Percentiles rank a stretch among this genome's conserved stretches.
These are phyloP conservation scores for Temnothorax ravouxi DNA, from an alignment of 2,888 invertebrate species.

Conservation along the genomic window DNA sequence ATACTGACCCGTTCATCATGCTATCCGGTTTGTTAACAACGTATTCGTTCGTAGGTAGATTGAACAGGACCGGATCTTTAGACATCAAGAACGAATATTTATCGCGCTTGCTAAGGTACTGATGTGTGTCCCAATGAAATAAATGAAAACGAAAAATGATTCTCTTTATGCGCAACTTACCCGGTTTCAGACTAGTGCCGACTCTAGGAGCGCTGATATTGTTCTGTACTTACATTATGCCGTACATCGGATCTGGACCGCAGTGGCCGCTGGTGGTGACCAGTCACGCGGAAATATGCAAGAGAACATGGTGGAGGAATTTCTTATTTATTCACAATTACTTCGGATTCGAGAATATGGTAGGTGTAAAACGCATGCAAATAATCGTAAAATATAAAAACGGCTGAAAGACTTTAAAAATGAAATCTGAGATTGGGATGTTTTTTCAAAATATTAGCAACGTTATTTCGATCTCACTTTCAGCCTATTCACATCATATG, in stretches of 20 bases:
- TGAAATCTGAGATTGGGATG: neutral
- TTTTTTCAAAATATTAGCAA: neutral
- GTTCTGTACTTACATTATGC: slow-evolving; percentile 90
- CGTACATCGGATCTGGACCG: slow-evolving; percentile 89
- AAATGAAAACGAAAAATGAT: neutral
- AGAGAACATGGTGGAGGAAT: slow-evolving; percentile 91
- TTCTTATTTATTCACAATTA: slow-evolving; percentile 91
- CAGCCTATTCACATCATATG: neutral
- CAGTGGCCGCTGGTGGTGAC: slow-evolving; percentile 91
- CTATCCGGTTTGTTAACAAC: slow-evolving; percentile 90
- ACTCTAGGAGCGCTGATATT: slow-evolving; percentile 89
- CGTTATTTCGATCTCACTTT: neutral
- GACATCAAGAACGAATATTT: slow-evolving; percentile 89
- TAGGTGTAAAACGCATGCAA: slow-evolving; percentile 78
- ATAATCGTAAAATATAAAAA: neutral
- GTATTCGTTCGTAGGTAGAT: slow-evolving; percentile 89
- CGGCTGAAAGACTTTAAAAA: neutral
- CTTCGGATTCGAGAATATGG: slow-evolving; percentile 91
- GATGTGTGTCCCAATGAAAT: neutral
- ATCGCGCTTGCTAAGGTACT: slow-evolving; percentile 88
- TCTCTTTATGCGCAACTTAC: neutral
- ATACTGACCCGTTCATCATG: slow-evolving; percentile 91
- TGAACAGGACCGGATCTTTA: slow-evolving; percentile 88
- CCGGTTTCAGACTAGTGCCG: slow-evolving; percentile 88
- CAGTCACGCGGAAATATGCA: slow-evolving; percentile 90